phyloP scores from a whole-genome alignment of 2,113 vertebrate genomes.

The Microcebus jonahi region DNA sequence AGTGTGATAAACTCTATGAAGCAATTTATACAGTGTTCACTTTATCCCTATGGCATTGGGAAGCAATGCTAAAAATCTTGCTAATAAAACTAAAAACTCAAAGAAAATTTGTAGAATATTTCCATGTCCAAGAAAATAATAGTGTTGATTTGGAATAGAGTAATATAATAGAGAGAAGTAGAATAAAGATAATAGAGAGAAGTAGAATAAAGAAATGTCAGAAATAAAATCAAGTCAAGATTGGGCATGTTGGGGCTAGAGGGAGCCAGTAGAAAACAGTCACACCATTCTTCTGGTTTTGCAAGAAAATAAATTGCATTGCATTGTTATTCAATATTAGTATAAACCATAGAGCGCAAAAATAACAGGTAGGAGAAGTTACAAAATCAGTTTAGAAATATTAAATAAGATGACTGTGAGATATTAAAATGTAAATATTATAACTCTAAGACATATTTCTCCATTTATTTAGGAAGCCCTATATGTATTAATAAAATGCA shows the following conservation, averaged over 20 bases:
- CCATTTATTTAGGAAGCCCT: background rate
- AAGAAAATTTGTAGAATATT: background rate
- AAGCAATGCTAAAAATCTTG: background rate
- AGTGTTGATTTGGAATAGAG: background rate
- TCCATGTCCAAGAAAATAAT: background rate
- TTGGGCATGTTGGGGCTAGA: background rate
- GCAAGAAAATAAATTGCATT: background rate
- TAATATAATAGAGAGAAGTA: background rate
- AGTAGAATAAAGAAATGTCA: background rate
- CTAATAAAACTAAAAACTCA: background rate
- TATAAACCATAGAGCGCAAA: background rate
- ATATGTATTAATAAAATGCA: background rate
- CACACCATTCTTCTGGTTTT: background rate
- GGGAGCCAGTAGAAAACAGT: background rate
- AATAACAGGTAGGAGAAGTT: background rate
- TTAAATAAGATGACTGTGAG: too few relatives aligned
- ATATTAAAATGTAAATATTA: too few relatives aligned
- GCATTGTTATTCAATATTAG: background rate
- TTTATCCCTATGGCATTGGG: background rate
- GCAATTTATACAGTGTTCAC: background rate
- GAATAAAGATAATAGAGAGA: background rate
- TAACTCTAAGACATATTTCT: too few relatives aligned
- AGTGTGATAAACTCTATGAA: background rate
- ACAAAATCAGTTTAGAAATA: background rate
- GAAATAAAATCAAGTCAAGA: background rate